Percentiles rank a stretch among this genome's conserved stretches.
phyloP scores from a whole-genome alignment of 2,797 vertebrate genomes.

The Poeciliopsis turneri region DNA sequence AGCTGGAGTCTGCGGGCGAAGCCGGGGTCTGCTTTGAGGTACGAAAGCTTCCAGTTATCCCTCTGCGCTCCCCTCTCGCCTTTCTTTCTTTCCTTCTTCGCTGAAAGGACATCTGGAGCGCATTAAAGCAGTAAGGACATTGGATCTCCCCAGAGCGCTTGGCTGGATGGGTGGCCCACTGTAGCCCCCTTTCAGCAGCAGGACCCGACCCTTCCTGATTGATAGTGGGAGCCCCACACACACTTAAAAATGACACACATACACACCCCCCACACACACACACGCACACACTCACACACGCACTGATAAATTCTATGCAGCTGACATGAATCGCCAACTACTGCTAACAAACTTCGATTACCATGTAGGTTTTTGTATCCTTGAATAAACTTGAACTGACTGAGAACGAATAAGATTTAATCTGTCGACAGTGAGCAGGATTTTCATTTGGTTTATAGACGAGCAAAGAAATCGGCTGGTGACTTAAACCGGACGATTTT shows the following conservation, averaged over 20 bases:
- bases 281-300: constrained; percentile 23
- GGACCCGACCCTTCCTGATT: constrained; percentile 74
- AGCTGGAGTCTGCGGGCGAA: constrained; percentile 33
- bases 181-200: constrained; percentile 79
- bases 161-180: constrained; percentile 83
- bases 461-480: neutral
- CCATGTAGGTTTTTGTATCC: neutral
- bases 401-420: neutral
- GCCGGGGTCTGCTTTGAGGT: constrained; percentile 49
- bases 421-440: neutral
- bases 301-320: constrained; percentile 53
- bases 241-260: neutral
- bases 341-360: constrained; percentile 25
- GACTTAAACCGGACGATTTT: neutral
- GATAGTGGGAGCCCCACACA: constrained; percentile 69
- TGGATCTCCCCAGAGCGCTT: constrained; percentile 80
- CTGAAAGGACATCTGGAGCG: constrained; percentile 82
- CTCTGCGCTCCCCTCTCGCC: constrained; percentile 1
- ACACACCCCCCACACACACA: neutral
- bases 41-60: constrained; percentile 37
- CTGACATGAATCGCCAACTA: constrained; percentile 34
- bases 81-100: constrained; percentile 24
- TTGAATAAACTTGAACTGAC: neutral
- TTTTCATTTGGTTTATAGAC: neutral
- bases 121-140: constrained; percentile 82